Evolutionary conservation across 2,113 vertebrate genomes (phyloP), one percentile per base, ranked within the genome.

Genomic region (Cepphus grylle): DNA sequence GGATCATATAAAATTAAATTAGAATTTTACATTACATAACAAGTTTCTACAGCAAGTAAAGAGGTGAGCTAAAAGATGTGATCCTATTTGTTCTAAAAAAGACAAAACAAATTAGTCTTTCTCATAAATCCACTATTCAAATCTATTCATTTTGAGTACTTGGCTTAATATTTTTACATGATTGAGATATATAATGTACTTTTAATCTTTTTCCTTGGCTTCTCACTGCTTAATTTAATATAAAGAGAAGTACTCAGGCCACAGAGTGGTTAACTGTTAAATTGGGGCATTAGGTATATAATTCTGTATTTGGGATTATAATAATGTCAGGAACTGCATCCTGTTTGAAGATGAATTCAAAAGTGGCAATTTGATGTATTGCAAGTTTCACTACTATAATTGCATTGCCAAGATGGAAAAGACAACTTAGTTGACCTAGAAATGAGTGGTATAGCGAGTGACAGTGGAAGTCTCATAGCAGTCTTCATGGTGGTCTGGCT

Each of bases 181-280:
- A 19, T 11, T 32, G 15, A 76, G n/a, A 7, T 32, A 29, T 11
- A 43, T 1, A 52, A 38, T 26, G 6, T 47, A 67, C 0, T 47
- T 90, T 42, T 23, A n/a, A 5, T 19, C n/a, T 58, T 36, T 82
- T 78, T 55, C 2, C 34, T 77, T 65, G 30, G 15, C 15, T 81
- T 74, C n/a, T 85, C 32, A 82, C 17, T 63, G 11, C 9, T 81
- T 78, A 50, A 12, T 71, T 91, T 73, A 43, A 21, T 47, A 49
- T 30, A 55, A 76, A 42, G n/a, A 78, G 15, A 81, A 87, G 8
- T 32, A 50, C 30, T 63, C 30, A 72, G 30, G 21, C 63, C 30
- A 49, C 7, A 56, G 16, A 26, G 7, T 15, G 9, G 9, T 77
- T 65, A 85, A 72, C 22, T 40, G 49, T 61, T 70, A 43, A 77